Evolutionary conservation across 1,140 invertebrate genomes (phyloP).

Genomic region (Sycophaga agraensis): DNA sequence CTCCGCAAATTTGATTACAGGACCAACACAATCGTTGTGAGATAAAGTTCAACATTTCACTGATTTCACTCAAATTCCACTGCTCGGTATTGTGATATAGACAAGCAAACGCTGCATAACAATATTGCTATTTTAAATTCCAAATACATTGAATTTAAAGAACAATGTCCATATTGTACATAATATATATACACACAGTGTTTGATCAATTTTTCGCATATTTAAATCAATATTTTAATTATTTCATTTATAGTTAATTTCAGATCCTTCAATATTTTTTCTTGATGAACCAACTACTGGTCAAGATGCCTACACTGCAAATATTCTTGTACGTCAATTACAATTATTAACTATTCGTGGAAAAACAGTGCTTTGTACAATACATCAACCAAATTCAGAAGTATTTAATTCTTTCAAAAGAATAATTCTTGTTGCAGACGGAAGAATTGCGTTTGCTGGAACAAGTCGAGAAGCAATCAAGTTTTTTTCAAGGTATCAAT

Average conservation of each 20-base stretch:
- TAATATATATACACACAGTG: too few species aligned
- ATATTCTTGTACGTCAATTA: conserved; percentile 79
- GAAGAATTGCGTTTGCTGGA: conserved; percentile 86
- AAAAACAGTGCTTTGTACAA: conserved; percentile 90
- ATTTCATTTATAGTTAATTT: conserved; percentile 79
- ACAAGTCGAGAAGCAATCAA: conserved; percentile 68
- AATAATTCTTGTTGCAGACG: conserved; percentile 84
- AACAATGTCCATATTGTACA: too few species aligned
- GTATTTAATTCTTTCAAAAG: conserved; percentile 87
- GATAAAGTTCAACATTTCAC: too few species aligned
- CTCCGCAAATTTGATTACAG: too few species aligned
- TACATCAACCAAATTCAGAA: conserved; percentile 95
- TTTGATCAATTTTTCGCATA: too few species aligned
- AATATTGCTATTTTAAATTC: too few species aligned
- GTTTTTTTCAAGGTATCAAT: conserved; percentile 82
- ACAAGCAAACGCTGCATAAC: too few species aligned
- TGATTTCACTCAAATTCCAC: too few species aligned
- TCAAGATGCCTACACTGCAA: conserved; percentile 89
- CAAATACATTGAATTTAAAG: too few species aligned
- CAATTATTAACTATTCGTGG: conserved; percentile 66
- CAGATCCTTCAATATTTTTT: conserved; percentile 89
- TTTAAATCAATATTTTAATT: too few species aligned
- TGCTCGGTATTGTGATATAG: too few species aligned
- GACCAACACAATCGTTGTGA: too few species aligned
- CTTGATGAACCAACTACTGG: conserved; percentile 96